Evolutionary conservation across 2,113 vertebrate species (phyloP).

Genomic region (Oreochromis niloticus): DNA sequence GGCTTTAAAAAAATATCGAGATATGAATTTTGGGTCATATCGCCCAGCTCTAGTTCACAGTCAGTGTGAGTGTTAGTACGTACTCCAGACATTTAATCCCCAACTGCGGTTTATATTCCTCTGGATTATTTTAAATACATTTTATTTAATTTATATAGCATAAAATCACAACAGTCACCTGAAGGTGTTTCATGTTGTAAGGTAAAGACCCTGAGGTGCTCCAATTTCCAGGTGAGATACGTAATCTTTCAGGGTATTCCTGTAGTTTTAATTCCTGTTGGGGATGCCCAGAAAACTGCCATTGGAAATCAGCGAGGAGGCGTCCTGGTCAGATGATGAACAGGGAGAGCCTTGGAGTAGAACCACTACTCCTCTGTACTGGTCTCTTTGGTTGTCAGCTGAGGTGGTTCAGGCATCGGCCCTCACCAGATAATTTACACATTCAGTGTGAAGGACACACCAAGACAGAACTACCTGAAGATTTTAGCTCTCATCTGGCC

Average conservation of each 20-base stretch:
- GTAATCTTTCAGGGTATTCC: neutral
- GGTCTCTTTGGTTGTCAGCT: neutral
- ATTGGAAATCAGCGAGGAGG: neutral
- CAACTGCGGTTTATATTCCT: neutral
- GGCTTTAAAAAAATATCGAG: no score
- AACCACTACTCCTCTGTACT: neutral
- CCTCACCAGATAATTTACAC: no score
- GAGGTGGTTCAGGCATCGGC: neutral
- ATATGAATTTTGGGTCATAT: no score
- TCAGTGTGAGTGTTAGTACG: neutral
- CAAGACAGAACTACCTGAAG: no score
- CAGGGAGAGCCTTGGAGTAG: neutral
- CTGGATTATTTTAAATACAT: neutral
- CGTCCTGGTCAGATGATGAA: neutral
- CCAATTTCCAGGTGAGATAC: neutral
- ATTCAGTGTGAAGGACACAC: no score
- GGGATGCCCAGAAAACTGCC: neutral
- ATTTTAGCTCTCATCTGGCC: neutral
- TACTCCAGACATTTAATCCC: neutral
- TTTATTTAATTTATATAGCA: neutral
- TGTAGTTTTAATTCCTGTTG: neutral
- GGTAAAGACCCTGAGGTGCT: neutral
- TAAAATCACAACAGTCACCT: neutral
- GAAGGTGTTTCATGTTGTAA: neutral
- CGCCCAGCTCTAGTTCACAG: no score